Percentiles rank a stretch among this genome's conserved stretches.
phyloP scores from a whole-genome alignment of 1,140 invertebrate species.

The Trissolcus basalis region DNA sequence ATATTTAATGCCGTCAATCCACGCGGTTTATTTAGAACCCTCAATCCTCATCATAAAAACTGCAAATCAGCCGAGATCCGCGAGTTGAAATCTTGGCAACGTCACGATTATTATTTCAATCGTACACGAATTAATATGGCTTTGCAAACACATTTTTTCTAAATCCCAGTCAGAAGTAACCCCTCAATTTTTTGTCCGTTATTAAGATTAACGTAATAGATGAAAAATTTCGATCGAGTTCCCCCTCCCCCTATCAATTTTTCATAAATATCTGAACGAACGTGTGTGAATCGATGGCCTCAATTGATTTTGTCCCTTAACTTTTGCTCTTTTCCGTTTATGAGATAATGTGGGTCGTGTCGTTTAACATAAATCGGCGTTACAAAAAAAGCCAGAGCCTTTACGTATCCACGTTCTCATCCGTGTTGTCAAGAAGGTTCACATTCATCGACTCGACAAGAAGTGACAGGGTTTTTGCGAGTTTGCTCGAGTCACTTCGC shows the following conservation, averaged over 20 bases:
- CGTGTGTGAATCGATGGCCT: slow-evolving; percentile 13
- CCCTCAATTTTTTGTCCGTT: too few relatives aligned
- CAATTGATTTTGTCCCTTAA: slow-evolving; percentile 22
- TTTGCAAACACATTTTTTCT: too few relatives aligned
- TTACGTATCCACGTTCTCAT: slow-evolving; percentile 26
- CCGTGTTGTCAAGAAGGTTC: slow-evolving; percentile 23
- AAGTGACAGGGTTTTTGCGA: slow-evolving; percentile 30
- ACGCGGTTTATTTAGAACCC: too few relatives aligned
- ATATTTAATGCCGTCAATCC: too few relatives aligned
- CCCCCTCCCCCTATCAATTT: too few relatives aligned
- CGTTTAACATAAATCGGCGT: slow-evolving; percentile 33
- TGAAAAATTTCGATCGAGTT: too few relatives aligned
- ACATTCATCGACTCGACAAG: slow-evolving; percentile 11
- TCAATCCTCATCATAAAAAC: too few relatives aligned
- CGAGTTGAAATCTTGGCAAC: not conserved
- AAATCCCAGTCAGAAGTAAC: too few relatives aligned
- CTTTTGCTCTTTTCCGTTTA: slow-evolving; percentile 22
- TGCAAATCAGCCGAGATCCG: slow-evolving; percentile 2
- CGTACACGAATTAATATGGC: too few relatives aligned
- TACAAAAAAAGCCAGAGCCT: slow-evolving; percentile 16
- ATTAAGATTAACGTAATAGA: too few relatives aligned
- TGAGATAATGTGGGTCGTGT: slow-evolving; percentile 33
- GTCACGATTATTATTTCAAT: too few relatives aligned
- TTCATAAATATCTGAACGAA: too few relatives aligned
- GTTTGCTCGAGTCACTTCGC: slow-evolving; percentile 35